Conservation (phyloP, 1,140 invertebrate species). For the Drosophila nigromelanica region DNA sequence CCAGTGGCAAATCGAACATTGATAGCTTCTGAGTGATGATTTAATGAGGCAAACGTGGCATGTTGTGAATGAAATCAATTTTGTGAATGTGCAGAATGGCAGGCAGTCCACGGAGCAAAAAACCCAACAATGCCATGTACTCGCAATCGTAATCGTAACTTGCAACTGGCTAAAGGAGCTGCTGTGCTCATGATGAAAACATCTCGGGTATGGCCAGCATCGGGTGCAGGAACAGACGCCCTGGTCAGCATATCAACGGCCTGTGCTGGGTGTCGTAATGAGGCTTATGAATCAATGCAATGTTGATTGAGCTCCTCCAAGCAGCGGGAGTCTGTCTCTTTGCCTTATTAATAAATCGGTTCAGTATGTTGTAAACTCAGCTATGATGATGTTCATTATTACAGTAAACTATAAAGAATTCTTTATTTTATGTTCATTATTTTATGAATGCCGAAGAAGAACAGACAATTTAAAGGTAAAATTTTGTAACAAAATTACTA, state of each 20-base stretch:
- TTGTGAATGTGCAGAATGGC: constrained; percentile 77
- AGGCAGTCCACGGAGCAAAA: constrained; percentile 6
- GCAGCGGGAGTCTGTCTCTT: constrained; percentile 6
- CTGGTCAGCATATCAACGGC: constrained; percentile 15
- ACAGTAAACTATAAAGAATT: constrained; percentile 1
- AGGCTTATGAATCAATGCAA: constrained; percentile 54
- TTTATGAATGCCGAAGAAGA: no score
- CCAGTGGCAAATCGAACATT: constrained; percentile 67
- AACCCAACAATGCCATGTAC: constrained; percentile 40
- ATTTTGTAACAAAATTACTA: neutral
- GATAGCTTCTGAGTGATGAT: constrained; percentile 82
- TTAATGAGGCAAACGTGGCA: constrained; percentile 82
- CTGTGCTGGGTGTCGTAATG: constrained; percentile 45
- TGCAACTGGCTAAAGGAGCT: constrained; percentile 4
- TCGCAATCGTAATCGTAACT: constrained; percentile 5
- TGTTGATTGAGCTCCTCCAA: constrained; percentile 44
- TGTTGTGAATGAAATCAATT: constrained; percentile 83
- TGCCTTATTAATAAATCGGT: constrained; percentile 36
- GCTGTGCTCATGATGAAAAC: constrained; percentile 34
- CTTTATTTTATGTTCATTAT: neutral
- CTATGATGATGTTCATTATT: neutral
- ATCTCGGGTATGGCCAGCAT: constrained; percentile 30
- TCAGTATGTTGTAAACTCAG: neutral
- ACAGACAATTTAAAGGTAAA: no score
- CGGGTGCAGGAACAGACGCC: constrained; percentile 20